Conservation (phyloP, 2,797 vertebrate genomes). For the Chelon labrosus region DNA sequence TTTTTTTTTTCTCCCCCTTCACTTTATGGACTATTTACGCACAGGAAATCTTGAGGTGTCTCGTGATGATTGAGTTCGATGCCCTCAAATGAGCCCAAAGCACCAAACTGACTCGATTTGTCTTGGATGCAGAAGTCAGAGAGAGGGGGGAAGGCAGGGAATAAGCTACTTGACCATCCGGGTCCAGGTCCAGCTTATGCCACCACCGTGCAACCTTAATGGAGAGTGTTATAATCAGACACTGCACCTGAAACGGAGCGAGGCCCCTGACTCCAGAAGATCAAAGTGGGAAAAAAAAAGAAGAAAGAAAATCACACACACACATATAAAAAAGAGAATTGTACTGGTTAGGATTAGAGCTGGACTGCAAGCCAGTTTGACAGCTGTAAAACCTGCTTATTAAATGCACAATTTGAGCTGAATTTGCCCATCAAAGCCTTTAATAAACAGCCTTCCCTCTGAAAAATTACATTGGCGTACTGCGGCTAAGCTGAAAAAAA, state of each 20-base stretch:
- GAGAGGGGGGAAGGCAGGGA: too few relatives aligned
- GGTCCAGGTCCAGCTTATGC: neutral
- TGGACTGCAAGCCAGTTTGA: neutral
- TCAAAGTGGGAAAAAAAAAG: neutral
- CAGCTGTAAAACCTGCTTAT: neutral
- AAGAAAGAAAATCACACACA: too few relatives aligned
- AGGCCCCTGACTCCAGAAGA: constrained; percentile 9
- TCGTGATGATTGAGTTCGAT: too few relatives aligned
- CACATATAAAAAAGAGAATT: too few relatives aligned
- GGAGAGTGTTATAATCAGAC: neutral
- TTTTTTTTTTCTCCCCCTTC: neutral
- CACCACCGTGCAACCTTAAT: neutral
- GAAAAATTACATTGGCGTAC: neutral
- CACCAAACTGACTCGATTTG: too few relatives aligned
- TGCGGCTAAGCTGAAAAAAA: too few relatives aligned
- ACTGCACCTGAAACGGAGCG: neutral
- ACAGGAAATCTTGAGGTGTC: neutral
- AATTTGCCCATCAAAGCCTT: neutral
- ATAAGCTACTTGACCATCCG: neutral
- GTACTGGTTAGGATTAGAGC: neutral
- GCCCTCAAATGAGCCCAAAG: neutral
- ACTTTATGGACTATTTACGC: neutral
- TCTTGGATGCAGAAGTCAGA: too few relatives aligned
- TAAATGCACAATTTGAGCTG: neutral
- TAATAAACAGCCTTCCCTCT: neutral